Percentiles rank a stretch among this genome's conserved stretches.
phyloP scores from a whole-genome alignment of 1,140 invertebrate genomes.

The Drosophila pallidifrons region DNA sequence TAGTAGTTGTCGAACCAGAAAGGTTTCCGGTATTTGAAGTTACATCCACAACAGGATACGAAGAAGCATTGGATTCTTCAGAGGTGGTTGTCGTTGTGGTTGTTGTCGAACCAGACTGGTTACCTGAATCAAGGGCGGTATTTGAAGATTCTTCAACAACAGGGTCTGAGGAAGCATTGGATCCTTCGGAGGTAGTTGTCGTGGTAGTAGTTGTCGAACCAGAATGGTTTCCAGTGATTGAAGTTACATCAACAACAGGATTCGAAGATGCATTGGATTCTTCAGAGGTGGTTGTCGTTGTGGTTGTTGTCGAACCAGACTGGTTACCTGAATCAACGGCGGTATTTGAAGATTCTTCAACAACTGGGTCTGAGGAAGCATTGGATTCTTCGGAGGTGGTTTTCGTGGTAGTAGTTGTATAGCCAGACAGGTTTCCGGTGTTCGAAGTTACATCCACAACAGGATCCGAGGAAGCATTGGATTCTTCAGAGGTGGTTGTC shows the following conservation, averaged over 20 bases:
- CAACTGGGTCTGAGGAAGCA: neutral
- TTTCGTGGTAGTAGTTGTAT: slow-evolving; percentile 21
- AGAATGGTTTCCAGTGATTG: neutral
- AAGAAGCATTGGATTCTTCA: neutral
- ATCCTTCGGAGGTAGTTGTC: slow-evolving; percentile 3
- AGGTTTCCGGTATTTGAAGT: neutral
- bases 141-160: neutral
- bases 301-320: slow-evolving; percentile 12
- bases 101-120: slow-evolving; percentile 9
- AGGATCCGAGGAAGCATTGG: neutral
- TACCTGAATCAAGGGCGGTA: neutral
- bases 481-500: slow-evolving; percentile 6
- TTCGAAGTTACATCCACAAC: neutral
- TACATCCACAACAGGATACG: neutral
- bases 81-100: slow-evolving; percentile 4
- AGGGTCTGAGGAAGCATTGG: neutral
- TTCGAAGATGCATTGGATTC: too few relatives aligned
- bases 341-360: neutral
- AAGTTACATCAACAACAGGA: neutral
- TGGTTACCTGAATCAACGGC: neutral
- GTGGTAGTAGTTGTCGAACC: slow-evolving; percentile 6
- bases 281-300: slow-evolving; percentile 14
- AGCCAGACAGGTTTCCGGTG: slow-evolving; percentile 6
- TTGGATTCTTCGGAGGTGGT: neutral
- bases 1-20: slow-evolving; percentile 6